phyloP scores from a whole-genome alignment of 2,113 vertebrate species.

The Tragulus kanchil region DNA sequence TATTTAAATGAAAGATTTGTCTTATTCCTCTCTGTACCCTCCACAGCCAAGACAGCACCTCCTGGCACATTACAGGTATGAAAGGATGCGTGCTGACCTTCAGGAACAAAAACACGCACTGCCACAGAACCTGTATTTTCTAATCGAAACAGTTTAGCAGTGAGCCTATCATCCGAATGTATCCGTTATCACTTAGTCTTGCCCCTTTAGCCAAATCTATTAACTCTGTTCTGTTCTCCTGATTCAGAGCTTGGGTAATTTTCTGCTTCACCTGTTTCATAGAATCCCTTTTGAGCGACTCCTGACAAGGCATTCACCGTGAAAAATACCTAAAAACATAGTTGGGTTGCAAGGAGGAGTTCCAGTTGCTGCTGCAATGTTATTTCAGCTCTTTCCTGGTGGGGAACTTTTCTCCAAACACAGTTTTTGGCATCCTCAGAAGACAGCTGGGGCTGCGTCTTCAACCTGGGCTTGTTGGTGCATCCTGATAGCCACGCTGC shows the following conservation, averaged over 20 bases:
- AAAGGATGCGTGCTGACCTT: background rate
- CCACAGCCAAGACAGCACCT: background rate
- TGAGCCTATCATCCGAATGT: background rate
- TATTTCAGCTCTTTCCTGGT: background rate
- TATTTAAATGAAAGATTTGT: background rate
- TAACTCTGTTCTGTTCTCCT: slow-evolving; percentile 57
- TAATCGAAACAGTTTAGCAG: background rate
- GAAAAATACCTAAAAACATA: slow-evolving; percentile 44
- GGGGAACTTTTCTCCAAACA: background rate
- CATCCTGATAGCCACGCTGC: rapidly evolving
- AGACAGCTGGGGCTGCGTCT: background rate
- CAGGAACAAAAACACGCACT: background rate
- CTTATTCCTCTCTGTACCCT: background rate
- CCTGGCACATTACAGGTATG: background rate
- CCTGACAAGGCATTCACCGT: slow-evolving; percentile 38
- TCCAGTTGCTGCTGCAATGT: background rate
- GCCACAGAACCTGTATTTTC: background rate
- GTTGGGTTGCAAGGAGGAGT: background rate
- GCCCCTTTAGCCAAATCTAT: slow-evolving; percentile 56
- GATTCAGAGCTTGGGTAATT: slow-evolving; percentile 66
- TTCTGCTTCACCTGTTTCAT: slow-evolving; percentile 71
- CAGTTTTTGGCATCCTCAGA: background rate
- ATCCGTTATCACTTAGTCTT: slow-evolving; percentile 19
- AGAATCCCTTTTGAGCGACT: slow-evolving; percentile 45
- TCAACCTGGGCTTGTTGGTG: background rate